Conservation (phyloP, 2,797 vertebrate genomes). For the Enteromius argenteus region DNA sequence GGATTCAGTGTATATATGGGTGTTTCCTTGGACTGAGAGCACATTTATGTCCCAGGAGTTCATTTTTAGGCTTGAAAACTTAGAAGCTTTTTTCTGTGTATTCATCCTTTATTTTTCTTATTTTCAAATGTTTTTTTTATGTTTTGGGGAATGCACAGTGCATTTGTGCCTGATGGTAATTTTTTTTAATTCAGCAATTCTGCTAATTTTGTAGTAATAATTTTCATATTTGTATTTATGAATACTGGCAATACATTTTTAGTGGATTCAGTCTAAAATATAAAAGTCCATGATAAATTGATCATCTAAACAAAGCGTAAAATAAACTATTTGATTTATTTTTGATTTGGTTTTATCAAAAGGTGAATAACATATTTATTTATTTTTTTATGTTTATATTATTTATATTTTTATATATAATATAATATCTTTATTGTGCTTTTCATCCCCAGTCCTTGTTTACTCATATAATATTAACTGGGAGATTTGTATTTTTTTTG, state of each 20-base stretch:
- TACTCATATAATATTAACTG: neutral
- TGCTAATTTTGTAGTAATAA: too few species aligned
- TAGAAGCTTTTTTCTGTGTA: neutral
- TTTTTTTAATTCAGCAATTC: too few species aligned
- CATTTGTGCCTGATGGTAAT: too few species aligned
- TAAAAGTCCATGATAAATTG: neutral
- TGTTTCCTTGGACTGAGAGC: neutral
- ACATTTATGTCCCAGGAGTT: neutral
- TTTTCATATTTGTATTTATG: too few species aligned
- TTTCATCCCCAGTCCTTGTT: neutral
- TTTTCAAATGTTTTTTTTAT: neutral
- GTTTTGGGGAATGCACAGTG: neutral
- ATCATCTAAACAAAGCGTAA: neutral
- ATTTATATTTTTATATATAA: neutral
- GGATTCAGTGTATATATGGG: constrained; percentile 13
- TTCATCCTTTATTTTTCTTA: neutral
- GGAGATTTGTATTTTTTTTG: neutral
- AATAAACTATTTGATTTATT: neutral
- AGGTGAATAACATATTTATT: too few species aligned
- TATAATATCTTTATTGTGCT: neutral
- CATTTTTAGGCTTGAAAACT: neutral
- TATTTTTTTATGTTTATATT: too few species aligned
- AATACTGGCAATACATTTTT: too few species aligned
- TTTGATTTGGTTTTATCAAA: too few species aligned
- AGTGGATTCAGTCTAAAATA: neutral